Conservation (phyloP, 2,888 invertebrate genomes). For the Desoria tigrina region DNA sequence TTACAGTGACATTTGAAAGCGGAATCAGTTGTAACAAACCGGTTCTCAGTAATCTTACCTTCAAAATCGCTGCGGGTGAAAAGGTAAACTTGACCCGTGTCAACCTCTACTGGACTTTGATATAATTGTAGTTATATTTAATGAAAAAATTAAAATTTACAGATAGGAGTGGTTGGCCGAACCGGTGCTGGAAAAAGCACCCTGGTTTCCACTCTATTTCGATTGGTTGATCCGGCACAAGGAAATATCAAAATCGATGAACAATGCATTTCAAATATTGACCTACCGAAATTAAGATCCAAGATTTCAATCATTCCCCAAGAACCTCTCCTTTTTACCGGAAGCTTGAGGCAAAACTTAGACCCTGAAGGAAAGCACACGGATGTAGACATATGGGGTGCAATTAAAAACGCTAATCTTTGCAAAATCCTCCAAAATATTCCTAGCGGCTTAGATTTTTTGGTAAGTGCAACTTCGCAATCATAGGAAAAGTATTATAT, state of each 20-base stretch:
- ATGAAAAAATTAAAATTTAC: constrained; percentile 35
- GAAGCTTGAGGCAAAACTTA: constrained; percentile 81
- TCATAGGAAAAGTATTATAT: not conserved
- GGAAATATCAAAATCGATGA: constrained; percentile 79
- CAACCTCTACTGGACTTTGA: too few relatives aligned
- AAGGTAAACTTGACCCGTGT: too few relatives aligned
- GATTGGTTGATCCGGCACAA: constrained; percentile 78
- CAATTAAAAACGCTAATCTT: constrained; percentile 72
- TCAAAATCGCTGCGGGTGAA: constrained; percentile 57
- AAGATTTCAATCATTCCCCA: constrained; percentile 91
- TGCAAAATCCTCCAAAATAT: constrained; percentile 65
- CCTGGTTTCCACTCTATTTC: constrained; percentile 80
- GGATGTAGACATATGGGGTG: constrained; percentile 80
- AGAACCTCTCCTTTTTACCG: constrained; percentile 79
- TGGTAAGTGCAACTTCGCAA: constrained; percentile 58
- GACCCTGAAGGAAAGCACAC: constrained; percentile 82
- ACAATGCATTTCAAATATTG: constrained; percentile 27
- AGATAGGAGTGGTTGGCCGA: constrained; percentile 70
- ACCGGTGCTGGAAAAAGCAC: constrained; percentile 92
- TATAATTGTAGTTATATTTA: too few relatives aligned
- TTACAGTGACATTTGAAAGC: constrained; percentile 40
- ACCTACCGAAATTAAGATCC: constrained; percentile 69
- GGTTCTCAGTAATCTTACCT: constrained; percentile 58
- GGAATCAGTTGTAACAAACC: too few relatives aligned
- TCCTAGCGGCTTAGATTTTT: constrained; percentile 68